Percentiles rank a stretch among this genome's conserved stretches.
phyloP scores from a whole-genome alignment of 1,140 invertebrate species.

The Drosophila obscura region DNA sequence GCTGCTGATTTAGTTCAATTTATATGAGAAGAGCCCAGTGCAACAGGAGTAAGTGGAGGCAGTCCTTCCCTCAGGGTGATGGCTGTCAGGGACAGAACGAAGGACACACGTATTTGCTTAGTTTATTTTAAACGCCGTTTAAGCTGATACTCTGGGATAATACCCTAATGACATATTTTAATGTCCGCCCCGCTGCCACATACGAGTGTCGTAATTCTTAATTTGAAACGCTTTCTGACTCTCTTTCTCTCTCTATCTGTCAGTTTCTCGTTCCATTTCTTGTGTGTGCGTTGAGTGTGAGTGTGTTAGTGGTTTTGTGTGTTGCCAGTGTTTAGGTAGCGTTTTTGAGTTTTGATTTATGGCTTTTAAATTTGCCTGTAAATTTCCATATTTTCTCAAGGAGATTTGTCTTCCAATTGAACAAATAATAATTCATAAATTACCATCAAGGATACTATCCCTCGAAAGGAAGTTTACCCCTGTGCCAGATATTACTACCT shows the following conservation, averaged over 20 bases:
- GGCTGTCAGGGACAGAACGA: conserved; percentile 33
- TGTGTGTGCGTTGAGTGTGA: neutral
- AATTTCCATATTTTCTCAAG: conserved; percentile 45
- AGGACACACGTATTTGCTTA: conserved; percentile 64
- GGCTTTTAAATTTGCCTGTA: conserved; percentile 64
- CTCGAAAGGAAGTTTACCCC: too few species aligned
- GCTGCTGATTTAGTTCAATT: conserved; percentile 77
- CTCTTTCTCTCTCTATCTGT: neutral
- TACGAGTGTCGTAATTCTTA: conserved; percentile 73
- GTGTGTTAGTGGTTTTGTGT: neutral
- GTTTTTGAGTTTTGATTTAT: conserved; percentile 70
- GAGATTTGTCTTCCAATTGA: conserved; percentile 40
- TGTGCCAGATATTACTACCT: neutral
- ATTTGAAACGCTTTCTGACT: conserved; percentile 50
- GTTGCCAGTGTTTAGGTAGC: neutral
- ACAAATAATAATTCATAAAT: conserved; percentile 28
- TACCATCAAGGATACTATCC: too few species aligned
- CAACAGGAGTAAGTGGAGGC: conserved; percentile 27
- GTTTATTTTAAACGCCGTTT: conserved; percentile 76
- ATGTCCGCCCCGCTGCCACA: conserved; percentile 49
- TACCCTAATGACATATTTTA: conserved; percentile 78
- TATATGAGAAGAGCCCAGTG: conserved; percentile 48
- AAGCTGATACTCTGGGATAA: conserved; percentile 65
- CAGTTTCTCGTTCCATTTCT: neutral
- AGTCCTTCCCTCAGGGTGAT: conserved; percentile 19